Evolutionary conservation across 2,797 vertebrate species (phyloP), one percentile per base, ranked within the genome.

Genomic region (Arrhamphus sclerolepis): DNA sequence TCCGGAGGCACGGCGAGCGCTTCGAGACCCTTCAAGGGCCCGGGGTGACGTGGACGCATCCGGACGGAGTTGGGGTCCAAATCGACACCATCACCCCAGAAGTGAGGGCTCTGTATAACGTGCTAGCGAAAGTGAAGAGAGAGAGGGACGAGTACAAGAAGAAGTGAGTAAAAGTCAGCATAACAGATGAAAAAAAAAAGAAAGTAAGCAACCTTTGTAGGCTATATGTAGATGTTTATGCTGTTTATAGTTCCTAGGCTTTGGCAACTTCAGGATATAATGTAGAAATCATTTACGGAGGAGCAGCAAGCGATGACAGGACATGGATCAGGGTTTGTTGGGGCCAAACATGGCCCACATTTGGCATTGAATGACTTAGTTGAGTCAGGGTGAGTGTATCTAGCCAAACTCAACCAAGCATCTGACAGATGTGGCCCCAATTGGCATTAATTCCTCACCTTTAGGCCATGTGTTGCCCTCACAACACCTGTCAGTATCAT

Each of bases 41-140:
- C 53, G 95, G 95, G 0, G 93, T 95, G 68, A 89, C 92, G 54
- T 96, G 93, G 94, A 85, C 88, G n/a, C 93, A 94, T 22, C 95
- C 93, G 46, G 94, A 96, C 54, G 94, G 94, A 7, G 94, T 95
- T 4, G 94, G 94, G 58, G 93, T 94, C n/a, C 94, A 93, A 56
- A 95, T 94, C 60, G 97, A 98, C 88, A 98, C 97, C 82, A 96
- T 97, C 82, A 97, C 96, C 44, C 97, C 97, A 0, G 97, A 97
- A 66, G 72, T 97, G 76, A 92, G 95, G 62, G 95, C 95, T 47
- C 89, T 96, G 28, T 96, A 96, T 68, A 96, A 96, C 77, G 95
- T 96, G 71, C 80, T 96, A 89, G 95, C 93, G 69, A 96, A 96
- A 91, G 95, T 96, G 72, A 95, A 94, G 83, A 48, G 95, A 40